Base-by-base conservation (phyloP, 2,888 invertebrate genomes). In the Cheilosia pagana region DNA sequence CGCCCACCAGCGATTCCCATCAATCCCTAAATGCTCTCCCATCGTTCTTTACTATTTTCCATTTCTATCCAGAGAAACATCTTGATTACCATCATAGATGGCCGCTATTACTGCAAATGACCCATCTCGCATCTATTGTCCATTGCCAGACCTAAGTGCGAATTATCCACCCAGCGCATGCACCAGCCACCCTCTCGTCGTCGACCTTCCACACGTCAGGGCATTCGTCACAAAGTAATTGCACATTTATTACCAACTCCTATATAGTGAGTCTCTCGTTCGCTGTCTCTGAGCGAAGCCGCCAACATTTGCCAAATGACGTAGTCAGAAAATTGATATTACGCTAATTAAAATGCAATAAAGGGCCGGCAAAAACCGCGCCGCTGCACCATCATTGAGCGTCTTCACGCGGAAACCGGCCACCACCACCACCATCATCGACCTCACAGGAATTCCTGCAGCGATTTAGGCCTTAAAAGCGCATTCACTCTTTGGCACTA, bases 281-380 rank as follows among this genome's bases (percentile, higher is more conserved):
- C 28, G 7, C 31, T 16, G 23, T 65, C 60, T 60, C 31, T 63
- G 52, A 67, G 48, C 75, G 57, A 79, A 67, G 75, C 53, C 70
- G 85, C 55, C 72, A 45, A 28, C 62, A 53, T 75, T 28, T 48
- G 14, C 75, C 53, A 72, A 63, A 76, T 63, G 76, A 70, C 76
- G 71, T 65, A 72, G 78, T 87, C 81, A 85, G 87, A 68, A 90
- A 90, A 89, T 90, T 90, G 89, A 90, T 90, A 90, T 90, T 90
- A 89, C 89, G 89, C 90, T 90, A 90, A 90, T 90, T 90, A 90
- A 90, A 90, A 89, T 88, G 90, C 89, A 90, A 90, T 90, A 90
- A 90, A 90, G 88, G 70, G 52, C 50, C 43, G n/a, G 35, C 48
- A 39, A 53, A 50, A 67, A 31, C 12, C 16, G 45, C 68, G 52